A percentile compares a stretch with the other conserved stretches of the same genome.
These are phyloP conservation scores for Himantopus leucocephalus DNA, from an alignment of 2,113 vertebrate species.

Conservation along the genomic window DNA sequence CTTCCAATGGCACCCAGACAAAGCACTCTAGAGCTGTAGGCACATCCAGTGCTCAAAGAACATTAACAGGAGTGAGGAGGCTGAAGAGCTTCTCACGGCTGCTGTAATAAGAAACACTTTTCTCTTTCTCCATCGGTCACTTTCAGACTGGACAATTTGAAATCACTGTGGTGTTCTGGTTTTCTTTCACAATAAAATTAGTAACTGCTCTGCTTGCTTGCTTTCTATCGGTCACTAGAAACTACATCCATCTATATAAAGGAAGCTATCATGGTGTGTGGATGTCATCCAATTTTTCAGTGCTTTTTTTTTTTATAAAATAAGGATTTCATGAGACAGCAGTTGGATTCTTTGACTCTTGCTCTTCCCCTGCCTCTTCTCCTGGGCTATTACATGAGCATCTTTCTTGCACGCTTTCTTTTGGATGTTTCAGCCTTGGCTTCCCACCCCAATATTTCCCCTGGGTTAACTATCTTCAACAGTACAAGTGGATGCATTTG, in stretches of 20 bases:
- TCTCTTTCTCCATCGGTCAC: neutral
- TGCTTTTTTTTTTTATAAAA: neutral
- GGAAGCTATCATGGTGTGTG: neutral
- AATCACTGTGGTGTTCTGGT: neutral
- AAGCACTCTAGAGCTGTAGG: neutral
- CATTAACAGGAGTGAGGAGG: neutral
- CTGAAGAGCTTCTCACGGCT: neutral
- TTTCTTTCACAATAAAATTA: neutral
- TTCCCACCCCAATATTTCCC: neutral
- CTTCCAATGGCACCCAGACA: neutral
- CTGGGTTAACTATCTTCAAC: neutral
- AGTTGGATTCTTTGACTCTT: neutral
- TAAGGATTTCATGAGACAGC: constrained; percentile 9
- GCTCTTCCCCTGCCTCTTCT: neutral
- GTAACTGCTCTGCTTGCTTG: neutral
- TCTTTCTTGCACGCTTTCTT: neutral
- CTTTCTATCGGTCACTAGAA: neutral
- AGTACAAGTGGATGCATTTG: neutral
- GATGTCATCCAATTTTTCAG: constrained; percentile 3
- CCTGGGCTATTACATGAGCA: neutral
- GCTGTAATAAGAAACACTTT: neutral
- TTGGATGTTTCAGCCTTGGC: neutral
- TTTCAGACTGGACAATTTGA: neutral
- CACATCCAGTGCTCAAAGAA: neutral
- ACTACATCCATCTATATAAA: neutral